Evolutionary conservation across 2,113 vertebrate genomes (phyloP).

Genomic region (Cyprinus carpio): DNA sequence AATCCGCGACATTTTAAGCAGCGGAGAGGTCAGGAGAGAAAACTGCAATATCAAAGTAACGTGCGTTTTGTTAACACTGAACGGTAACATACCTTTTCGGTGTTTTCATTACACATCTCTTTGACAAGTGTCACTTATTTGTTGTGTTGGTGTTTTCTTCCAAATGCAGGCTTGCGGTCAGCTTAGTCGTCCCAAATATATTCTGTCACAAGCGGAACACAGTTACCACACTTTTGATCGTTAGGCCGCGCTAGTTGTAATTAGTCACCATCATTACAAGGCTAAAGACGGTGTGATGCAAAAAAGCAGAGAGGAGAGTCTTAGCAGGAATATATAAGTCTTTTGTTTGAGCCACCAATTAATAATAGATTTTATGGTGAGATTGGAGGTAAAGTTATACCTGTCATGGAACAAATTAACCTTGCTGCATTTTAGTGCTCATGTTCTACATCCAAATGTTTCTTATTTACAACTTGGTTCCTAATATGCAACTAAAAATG

Average conservation of each 20-base stretch:
- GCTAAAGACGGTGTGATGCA: constrained; percentile 32
- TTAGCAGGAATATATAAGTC: constrained; percentile 23
- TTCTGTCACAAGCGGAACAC: constrained; percentile 43
- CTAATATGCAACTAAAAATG: constrained; percentile 10
- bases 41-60: constrained; percentile 42
- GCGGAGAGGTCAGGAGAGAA: constrained; percentile 47
- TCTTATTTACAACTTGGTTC: constrained; percentile 15
- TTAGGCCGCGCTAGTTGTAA: neutral
- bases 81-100: constrained; percentile 34
- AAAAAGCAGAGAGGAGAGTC: constrained; percentile 4
- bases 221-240: constrained; percentile 39
- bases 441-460: constrained; percentile 16
- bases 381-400: constrained; percentile 30
- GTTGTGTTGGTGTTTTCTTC: constrained; percentile 41
- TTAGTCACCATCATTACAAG: constrained; percentile 44
- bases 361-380: constrained; percentile 29
- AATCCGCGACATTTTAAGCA: constrained; percentile 41
- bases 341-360: constrained; percentile 36
- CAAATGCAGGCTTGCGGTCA: constrained; percentile 38
- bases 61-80: constrained; percentile 26
- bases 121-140: constrained; percentile 41
- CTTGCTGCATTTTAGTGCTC: constrained; percentile 7
- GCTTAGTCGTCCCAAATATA: constrained; percentile 44
- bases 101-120: constrained; percentile 40
- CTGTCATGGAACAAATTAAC: neutral